Conservation (phyloP, 2,797 vertebrate genomes). For the Babyrousa celebensis region DNA sequence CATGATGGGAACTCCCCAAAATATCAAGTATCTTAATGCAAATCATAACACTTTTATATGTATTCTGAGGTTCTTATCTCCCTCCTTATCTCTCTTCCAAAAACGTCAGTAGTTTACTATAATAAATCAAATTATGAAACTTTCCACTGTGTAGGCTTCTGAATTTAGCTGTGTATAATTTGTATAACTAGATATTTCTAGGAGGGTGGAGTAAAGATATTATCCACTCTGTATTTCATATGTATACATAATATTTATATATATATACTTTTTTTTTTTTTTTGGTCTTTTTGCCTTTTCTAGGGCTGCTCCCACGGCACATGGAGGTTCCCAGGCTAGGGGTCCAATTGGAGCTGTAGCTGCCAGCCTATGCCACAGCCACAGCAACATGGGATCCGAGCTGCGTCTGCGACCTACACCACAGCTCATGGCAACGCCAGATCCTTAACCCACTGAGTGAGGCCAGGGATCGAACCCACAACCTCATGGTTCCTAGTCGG, state of each 20-base stretch:
- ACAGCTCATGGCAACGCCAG: too few relatives aligned
- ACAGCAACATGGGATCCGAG: too few relatives aligned
- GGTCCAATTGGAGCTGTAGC: too few relatives aligned
- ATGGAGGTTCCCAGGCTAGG: too few relatives aligned
- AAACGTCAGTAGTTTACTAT: neutral
- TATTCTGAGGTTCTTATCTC: neutral
- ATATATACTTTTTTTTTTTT: too few relatives aligned
- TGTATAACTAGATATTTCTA: conserved; percentile 46
- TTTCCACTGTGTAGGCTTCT: conserved; percentile 9
- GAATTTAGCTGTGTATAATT: conserved; percentile 32
- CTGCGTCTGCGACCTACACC: too few relatives aligned
- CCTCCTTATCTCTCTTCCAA: neutral
- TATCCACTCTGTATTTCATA: neutral
- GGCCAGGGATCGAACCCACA: too few relatives aligned
- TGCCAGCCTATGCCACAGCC: too few relatives aligned
- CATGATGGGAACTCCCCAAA: neutral
- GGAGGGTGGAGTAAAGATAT: neutral
- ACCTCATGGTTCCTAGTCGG: too few relatives aligned
- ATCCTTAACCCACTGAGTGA: too few relatives aligned
- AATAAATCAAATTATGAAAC: conserved; percentile 47
- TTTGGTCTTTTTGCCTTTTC: too few relatives aligned
- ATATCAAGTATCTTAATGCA: conserved; percentile 73
- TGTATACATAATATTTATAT: neutral
- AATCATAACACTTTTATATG: conserved; percentile 67
- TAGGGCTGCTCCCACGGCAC: too few relatives aligned